Evolutionary conservation across 64 coral and sea anemone genomes (phyloP).

Genomic region (Pocillopora verrucosa): DNA sequence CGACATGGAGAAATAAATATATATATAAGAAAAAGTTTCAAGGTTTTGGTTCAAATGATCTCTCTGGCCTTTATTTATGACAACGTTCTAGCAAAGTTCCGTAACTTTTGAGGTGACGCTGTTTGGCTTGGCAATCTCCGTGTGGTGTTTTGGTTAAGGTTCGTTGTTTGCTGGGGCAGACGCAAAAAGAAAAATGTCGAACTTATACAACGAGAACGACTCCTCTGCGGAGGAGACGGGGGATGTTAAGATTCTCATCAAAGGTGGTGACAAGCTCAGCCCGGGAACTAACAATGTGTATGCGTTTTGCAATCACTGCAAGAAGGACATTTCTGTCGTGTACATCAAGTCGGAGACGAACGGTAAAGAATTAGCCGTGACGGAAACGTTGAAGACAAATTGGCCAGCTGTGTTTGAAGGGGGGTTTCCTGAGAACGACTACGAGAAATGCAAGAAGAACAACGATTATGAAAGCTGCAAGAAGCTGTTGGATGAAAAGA

Average conservation of each 20-base stretch:
- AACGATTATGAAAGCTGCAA: conserved; percentile 66
- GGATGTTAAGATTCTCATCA: conserved; percentile 74
- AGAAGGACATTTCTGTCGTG: conserved; percentile 71
- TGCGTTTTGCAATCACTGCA: conserved; percentile 71
- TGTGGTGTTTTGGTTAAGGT: background rate
- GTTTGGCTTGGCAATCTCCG: no score
- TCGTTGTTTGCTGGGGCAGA: background rate
- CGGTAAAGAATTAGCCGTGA: conserved; percentile 38
- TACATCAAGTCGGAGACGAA: conserved; percentile 68
- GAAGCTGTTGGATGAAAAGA: conserved; percentile 60
- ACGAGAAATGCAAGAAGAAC: conserved; percentile 51
- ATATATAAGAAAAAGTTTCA: conserved; percentile 25
- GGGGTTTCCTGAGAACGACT: conserved; percentile 41
- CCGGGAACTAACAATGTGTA: conserved; percentile 35
- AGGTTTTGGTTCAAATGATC: conserved; percentile 4
- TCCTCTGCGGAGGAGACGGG: conserved; percentile 2
- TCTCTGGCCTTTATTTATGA: background rate
- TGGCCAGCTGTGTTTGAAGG: conserved; percentile 29
- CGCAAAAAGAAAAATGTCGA: conserved; percentile 8
- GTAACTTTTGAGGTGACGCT: background rate
- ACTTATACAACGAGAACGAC: conserved; percentile 11
- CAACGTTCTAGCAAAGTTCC: background rate
- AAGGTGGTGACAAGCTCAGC: conserved; percentile 36
- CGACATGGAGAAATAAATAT: no score
- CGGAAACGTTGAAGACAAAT: conserved; percentile 39